A percentile compares a stretch with the other conserved stretches of the same genome.
These are phyloP conservation scores for Anableps anableps DNA, from an alignment of 2,797 vertebrate species.

Conservation along the genomic window DNA sequence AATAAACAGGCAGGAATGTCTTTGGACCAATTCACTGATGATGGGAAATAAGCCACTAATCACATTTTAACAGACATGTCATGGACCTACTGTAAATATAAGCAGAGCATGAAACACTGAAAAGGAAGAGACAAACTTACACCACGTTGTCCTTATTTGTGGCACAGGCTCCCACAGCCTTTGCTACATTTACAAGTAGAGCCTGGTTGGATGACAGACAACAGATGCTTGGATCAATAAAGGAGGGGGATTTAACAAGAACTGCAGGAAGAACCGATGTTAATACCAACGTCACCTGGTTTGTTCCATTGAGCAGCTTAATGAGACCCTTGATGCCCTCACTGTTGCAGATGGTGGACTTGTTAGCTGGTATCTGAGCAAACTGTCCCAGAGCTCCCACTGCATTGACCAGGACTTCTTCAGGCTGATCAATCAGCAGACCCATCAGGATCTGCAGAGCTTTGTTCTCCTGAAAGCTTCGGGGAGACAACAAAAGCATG, in stretches of 20 bases:
- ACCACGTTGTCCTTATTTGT: slow-evolving; percentile 82
- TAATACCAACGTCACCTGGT: slow-evolving; percentile 79
- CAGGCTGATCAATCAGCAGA: slow-evolving; percentile 90
- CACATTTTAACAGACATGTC: slow-evolving; percentile 44
- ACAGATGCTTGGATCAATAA: neutral
- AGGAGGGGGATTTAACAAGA: neutral
- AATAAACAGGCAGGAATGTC: slow-evolving; percentile 17
- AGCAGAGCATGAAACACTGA: slow-evolving; percentile 17
- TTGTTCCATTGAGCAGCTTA: slow-evolving; percentile 86
- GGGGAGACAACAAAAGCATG: neutral
- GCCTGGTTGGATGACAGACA: slow-evolving; percentile 57
- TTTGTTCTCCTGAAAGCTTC: slow-evolving; percentile 88
- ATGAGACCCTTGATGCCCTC: slow-evolving; percentile 89
- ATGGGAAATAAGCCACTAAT: slow-evolving; percentile 27
- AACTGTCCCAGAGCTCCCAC: slow-evolving; percentile 92
- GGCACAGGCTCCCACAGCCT: slow-evolving; percentile 86
- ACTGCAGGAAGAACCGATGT: neutral
- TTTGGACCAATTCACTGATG: slow-evolving; percentile 46
- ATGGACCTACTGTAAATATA: slow-evolving; percentile 20
- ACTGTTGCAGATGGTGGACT: slow-evolving; percentile 81
- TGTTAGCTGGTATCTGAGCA: slow-evolving; percentile 85
- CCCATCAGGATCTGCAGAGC: slow-evolving; percentile 85
- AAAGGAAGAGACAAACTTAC: slow-evolving; percentile 80
- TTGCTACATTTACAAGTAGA: slow-evolving; percentile 92
- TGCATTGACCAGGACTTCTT: slow-evolving; percentile 92